Percentiles rank a stretch among this genome's conserved stretches.
These are phyloP conservation scores for Mizuhopecten yessoensis DNA, from an alignment of 1,140 invertebrate genomes.

Conservation along the genomic window DNA sequence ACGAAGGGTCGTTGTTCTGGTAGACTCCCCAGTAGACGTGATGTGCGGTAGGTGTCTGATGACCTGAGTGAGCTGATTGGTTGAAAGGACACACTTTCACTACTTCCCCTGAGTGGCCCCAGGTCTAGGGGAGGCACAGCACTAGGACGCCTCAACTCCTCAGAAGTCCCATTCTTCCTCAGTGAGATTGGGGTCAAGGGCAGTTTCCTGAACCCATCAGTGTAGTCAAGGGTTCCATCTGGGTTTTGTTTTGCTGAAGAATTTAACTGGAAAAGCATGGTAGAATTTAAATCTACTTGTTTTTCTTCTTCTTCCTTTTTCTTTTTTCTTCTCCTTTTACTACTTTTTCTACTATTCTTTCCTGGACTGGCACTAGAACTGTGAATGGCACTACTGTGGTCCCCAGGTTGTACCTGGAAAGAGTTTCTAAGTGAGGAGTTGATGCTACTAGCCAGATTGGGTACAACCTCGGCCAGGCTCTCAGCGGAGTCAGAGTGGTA, in stretches of 20 bases:
- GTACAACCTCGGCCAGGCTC: conserved; percentile 68
- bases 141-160: conserved; percentile 38
- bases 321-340: conserved; percentile 52
- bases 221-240: conserved; percentile 62
- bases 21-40: conserved; percentile 39
- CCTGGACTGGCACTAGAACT: neutral
- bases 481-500: conserved; percentile 73
- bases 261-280: conserved; percentile 59
- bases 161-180: conserved; percentile 41
- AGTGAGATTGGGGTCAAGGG: conserved; percentile 60
- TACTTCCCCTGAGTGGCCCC: conserved; percentile 53
- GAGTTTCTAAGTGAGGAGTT: conserved; percentile 18
- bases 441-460: conserved; percentile 49
- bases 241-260: conserved; percentile 56
- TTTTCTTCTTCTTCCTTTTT: conserved; percentile 38
- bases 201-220: conserved; percentile 56
- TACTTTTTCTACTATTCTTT: conserved; percentile 41
- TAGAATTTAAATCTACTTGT: conserved; percentile 59
- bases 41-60: conserved; percentile 57
- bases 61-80: conserved; percentile 60
- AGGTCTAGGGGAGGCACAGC: conserved; percentile 61
- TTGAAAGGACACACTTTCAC: conserved; percentile 56
- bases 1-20: conserved; percentile 47
- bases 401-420: neutral
- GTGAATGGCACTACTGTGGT: neutral